phyloP scores from a whole-genome alignment of 2,113 vertebrate species.

The Canis aureus region DNA sequence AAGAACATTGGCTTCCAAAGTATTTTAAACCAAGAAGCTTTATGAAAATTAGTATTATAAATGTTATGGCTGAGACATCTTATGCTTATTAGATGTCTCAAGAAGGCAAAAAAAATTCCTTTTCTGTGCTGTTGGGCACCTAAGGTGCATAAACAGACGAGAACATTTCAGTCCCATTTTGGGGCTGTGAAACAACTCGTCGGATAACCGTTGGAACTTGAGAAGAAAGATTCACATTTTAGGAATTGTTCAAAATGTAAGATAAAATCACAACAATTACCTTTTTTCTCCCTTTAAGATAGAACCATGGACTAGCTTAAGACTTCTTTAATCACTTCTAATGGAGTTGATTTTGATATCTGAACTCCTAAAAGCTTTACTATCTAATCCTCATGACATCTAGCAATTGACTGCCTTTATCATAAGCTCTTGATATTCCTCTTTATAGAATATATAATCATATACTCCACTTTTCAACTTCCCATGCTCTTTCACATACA shows the following conservation, averaged over 20 bases:
- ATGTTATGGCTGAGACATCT: not conserved
- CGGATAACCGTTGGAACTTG: not conserved
- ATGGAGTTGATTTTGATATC: constrained; percentile 56
- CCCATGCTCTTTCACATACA: not conserved
- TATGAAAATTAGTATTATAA: constrained; percentile 62
- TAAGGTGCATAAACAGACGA: not conserved
- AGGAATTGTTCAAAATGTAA: constrained; percentile 36
- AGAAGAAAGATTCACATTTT: constrained; percentile 46
- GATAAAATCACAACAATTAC: constrained; percentile 58
- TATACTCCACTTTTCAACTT: not conserved
- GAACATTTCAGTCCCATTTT: constrained; percentile 52
- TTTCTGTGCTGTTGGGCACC: not conserved
- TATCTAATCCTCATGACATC: not conserved
- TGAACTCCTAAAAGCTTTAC: constrained; percentile 35
- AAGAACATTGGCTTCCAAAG: not conserved
- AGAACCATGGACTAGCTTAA: not conserved
- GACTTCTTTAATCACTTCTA: constrained; percentile 58
- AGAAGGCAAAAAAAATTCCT: not conserved
- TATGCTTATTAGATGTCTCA: constrained; percentile 43
- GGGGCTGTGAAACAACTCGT: not conserved
- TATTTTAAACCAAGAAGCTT: constrained; percentile 50
- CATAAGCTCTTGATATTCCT: not conserved
- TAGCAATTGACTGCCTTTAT: not conserved
- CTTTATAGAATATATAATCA: not conserved
- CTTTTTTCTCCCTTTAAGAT: constrained; percentile 24